Conservation (phyloP, 2,888 invertebrate species). For the Drosophila tripunctata region DNA sequence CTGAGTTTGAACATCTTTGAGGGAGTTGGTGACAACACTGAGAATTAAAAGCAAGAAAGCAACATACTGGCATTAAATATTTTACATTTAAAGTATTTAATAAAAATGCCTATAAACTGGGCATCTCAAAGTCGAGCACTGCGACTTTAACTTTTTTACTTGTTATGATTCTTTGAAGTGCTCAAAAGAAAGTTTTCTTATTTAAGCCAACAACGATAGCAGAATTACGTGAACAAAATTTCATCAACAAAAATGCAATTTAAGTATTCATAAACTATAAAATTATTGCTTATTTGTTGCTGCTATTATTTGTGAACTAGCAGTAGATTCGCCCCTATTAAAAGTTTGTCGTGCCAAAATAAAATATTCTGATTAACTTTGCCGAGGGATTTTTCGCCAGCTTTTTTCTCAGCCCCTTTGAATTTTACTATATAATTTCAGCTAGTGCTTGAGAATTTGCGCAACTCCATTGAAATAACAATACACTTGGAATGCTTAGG, state of each 20-base stretch:
- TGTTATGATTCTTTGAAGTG: background rate
- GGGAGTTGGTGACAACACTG: too few relatives aligned
- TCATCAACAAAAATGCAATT: constrained; percentile 6
- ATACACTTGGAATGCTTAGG: constrained; percentile 38
- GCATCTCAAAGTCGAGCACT: too few relatives aligned
- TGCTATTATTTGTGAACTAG: constrained; percentile 36
- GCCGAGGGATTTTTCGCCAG: background rate
- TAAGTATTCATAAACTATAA: constrained; percentile 23
- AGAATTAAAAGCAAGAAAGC: too few relatives aligned
- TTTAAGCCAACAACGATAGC: background rate
- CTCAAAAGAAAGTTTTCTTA: background rate
- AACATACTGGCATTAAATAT: too few relatives aligned
- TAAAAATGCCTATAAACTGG: too few relatives aligned
- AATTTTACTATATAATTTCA: constrained; percentile 34
- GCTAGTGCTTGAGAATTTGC: constrained; percentile 34
- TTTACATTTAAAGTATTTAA: too few relatives aligned
- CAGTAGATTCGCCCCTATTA: constrained; percentile 24
- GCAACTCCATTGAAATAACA: constrained; percentile 53
- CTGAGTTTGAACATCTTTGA: too few relatives aligned
- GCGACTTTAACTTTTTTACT: background rate
- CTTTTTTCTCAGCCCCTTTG: background rate
- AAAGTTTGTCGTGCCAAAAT: constrained; percentile 49
- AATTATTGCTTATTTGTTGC: constrained; percentile 24
- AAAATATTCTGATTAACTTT: constrained; percentile 52
- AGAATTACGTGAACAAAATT: background rate